phyloP scores from a whole-genome alignment of 1,140 invertebrate species.

The Hycleus cichorii region DNA sequence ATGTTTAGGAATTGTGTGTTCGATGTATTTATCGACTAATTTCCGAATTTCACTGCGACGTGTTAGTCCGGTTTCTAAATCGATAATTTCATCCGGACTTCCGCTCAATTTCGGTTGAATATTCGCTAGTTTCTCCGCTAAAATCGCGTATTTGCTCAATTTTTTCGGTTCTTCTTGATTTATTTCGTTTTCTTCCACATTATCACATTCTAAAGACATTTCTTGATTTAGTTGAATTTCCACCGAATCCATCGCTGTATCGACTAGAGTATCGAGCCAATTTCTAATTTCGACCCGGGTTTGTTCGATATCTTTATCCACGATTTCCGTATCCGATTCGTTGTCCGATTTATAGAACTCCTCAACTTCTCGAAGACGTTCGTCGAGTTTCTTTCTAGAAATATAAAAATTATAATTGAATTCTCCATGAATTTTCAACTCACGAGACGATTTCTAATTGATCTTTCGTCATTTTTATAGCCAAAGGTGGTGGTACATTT shows the following conservation, averaged over 20 bases:
- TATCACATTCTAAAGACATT: too few relatives aligned
- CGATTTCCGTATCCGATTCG: conserved; percentile 36
- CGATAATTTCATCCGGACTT: conserved; percentile 51
- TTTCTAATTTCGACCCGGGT: not conserved
- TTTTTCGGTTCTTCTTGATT: not conserved
- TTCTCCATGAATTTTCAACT: conserved; percentile 28
- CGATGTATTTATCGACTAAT: conserved; percentile 54
- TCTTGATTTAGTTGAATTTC: not conserved
- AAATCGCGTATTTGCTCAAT: not conserved
- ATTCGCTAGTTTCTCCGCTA: conserved; percentile 14
- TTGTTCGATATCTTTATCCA: not conserved
- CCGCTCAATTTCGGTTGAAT: conserved; percentile 49
- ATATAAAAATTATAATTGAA: conserved; percentile 1
- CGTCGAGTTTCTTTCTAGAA: conserved; percentile 46
- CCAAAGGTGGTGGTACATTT: conserved; percentile 32
- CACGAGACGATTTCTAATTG: conserved; percentile 50
- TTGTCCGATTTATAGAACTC: conserved; percentile 54
- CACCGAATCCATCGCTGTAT: conserved; percentile 1
- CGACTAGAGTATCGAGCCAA: conserved; percentile 2
- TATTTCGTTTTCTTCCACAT: not conserved
- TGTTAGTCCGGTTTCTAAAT: conserved; percentile 43
- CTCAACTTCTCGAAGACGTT: conserved; percentile 52
- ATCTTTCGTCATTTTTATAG: conserved; percentile 48
- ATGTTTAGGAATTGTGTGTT: conserved; percentile 49
- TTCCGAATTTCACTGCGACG: conserved; percentile 48